phyloP scores from a whole-genome alignment of 2,797 vertebrate genomes.

The Neopelma chrysocephalum region DNA sequence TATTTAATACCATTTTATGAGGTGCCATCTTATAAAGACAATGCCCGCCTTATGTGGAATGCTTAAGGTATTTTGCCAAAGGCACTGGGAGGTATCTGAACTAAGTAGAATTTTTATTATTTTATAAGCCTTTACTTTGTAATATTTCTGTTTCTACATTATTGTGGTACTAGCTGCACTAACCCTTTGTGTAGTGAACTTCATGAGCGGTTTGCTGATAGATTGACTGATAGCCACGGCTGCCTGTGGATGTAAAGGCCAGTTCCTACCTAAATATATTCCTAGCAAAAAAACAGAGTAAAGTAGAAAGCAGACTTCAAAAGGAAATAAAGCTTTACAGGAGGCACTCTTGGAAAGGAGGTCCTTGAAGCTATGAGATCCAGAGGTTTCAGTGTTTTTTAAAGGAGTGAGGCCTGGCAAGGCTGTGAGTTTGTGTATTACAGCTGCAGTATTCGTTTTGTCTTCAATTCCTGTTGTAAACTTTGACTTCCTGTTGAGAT shows the following conservation, averaged over 20 bases:
- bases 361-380: conserved; percentile 52
- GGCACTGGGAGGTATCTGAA: conserved; percentile 84
- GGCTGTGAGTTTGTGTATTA: conserved; percentile 41
- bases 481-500: neutral
- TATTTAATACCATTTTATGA: conserved; percentile 98
- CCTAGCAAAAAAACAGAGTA: conserved; percentile 33
- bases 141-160: conserved; percentile 87
- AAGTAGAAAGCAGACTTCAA: conserved; percentile 55
- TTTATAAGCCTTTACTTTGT: conserved; percentile 92
- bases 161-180: conserved; percentile 78
- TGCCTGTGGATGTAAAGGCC: conserved; percentile 69
- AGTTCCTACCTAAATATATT: conserved; percentile 63
- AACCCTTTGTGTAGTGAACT: conserved; percentile 77
- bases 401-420: conserved; percentile 29
- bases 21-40: conserved; percentile 87
- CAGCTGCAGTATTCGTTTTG: neutral
- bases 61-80: conserved; percentile 86
- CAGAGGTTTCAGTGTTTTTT: conserved; percentile 58
- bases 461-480: conserved; percentile 6
- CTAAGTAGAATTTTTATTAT: conserved; percentile 94
- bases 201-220: conserved; percentile 71
- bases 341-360: conserved; percentile 46
- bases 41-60: conserved; percentile 82
- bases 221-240: conserved; percentile 73
- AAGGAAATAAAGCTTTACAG: conserved; percentile 66